Conservation (phyloP, 2,888 invertebrate genomes). For the Lordiphosa andalusiaca region DNA sequence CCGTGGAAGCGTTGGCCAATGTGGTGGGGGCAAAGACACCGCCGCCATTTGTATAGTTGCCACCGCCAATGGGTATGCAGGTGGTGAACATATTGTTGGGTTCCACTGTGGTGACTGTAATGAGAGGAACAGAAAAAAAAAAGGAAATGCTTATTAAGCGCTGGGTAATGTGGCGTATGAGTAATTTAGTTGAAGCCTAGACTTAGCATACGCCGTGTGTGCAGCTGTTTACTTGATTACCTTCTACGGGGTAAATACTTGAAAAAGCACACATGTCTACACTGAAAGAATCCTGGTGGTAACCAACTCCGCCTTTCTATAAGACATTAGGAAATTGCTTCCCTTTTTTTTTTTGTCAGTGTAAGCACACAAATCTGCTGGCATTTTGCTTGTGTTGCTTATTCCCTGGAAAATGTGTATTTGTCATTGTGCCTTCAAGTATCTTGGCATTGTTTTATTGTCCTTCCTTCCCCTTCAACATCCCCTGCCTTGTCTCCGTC, state of each 20-base stretch:
- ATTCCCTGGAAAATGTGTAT: conserved; percentile 51
- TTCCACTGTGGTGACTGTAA: conserved; percentile 79
- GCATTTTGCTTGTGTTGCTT: conserved; percentile 14
- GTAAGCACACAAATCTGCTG: no score
- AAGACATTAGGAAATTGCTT: no score
- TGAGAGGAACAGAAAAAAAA: conserved; percentile 4
- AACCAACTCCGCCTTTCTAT: no score
- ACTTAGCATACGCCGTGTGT: conserved; percentile 26
- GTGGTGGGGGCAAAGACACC: conserved; percentile 81
- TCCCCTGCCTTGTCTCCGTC: conserved; percentile 21
- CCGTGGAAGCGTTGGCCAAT: conserved; percentile 85
- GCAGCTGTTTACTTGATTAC: conserved; percentile 19
- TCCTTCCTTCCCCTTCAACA: conserved; percentile 12
- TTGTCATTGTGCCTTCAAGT: conserved; percentile 58
- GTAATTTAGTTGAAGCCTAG: conserved; percentile 24
- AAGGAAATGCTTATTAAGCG: conserved; percentile 5
- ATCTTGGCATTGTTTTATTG: conserved; percentile 42
- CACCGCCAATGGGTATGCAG: conserved; percentile 81
- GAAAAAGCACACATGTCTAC: no score
- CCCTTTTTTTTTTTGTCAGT: no score
- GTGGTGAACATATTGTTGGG: conserved; percentile 81
- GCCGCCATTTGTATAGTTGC: conserved; percentile 76
- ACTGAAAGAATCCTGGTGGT: no score
- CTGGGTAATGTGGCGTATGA: conserved; percentile 28
- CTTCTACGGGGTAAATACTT: no score